Percentiles rank a stretch among this genome's conserved stretches.
Evolutionary conservation across 2,113 vertebrate species (phyloP).

Genomic region (Melanostigma gelatinosum): DNA sequence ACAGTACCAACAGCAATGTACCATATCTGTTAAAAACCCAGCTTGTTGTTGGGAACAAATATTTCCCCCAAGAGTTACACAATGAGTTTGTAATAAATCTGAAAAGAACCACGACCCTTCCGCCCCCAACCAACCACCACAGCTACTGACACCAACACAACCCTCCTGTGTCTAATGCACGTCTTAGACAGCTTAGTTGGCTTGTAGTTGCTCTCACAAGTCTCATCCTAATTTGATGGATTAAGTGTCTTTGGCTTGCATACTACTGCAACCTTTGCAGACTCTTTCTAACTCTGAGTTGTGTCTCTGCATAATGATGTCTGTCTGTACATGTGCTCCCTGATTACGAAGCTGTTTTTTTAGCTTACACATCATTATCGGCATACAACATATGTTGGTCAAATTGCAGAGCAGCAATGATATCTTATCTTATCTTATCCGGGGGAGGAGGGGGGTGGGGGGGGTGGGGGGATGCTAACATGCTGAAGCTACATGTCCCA

Average conservation of each 20-base stretch:
- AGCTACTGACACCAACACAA: conserved; percentile 34
- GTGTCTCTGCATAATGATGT: background rate
- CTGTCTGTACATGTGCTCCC: background rate
- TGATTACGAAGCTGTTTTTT: background rate
- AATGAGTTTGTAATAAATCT: conserved; percentile 56
- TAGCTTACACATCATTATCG: background rate
- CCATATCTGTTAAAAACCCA: conserved; percentile 25
- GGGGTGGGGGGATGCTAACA: no score
- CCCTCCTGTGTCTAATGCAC: conserved; percentile 50
- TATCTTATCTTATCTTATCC: no score
- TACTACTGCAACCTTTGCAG: conserved; percentile 3
- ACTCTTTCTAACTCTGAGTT: background rate
- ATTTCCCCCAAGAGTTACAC: conserved; percentile 50
- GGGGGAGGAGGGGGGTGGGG: no score
- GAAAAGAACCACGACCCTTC: conserved; percentile 12
- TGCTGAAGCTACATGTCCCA: no score
- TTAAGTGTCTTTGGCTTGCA: conserved; percentile 70
- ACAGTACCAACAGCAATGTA: conserved; percentile 27
- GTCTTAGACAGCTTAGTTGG: conserved; percentile 74
- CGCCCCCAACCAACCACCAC: conserved; percentile 2
- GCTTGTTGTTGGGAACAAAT: conserved; percentile 44
- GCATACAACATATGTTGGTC: background rate
- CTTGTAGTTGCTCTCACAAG: conserved; percentile 54
- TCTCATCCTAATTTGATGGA: conserved; percentile 73
- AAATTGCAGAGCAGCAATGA: background rate